Percentiles rank a stretch among this genome's conserved stretches.
Conservation (phyloP, 2,888 invertebrate genomes). For the Drosophila percnosoma region DNA sequence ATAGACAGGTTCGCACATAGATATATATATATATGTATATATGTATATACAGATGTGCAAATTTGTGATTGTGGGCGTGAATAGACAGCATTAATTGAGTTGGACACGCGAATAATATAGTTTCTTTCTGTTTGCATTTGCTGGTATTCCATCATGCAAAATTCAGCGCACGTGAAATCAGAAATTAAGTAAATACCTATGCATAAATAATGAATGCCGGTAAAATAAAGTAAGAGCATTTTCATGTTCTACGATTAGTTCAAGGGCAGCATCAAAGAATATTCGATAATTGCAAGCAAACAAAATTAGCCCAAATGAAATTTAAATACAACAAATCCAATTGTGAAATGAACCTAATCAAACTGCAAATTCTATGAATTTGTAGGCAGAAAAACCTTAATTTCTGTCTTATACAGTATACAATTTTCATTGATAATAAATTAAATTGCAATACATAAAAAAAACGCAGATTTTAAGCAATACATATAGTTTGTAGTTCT, state of each 20-base stretch:
- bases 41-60: not conserved
- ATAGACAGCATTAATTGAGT: conserved; percentile 50
- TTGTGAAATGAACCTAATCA: not conserved
- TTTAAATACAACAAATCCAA: not conserved
- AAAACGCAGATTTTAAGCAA: too few relatives aligned
- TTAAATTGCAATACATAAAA: too few relatives aligned
- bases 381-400: too few relatives aligned
- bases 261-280: conserved; percentile 35
- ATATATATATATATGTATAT: not conserved
- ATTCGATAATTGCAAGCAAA: too few relatives aligned
- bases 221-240: conserved; percentile 39
- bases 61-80: not conserved
- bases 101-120: conserved; percentile 49
- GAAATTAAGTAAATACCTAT: conserved; percentile 12
- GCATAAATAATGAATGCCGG: conserved; percentile 9
- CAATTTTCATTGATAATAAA: too few relatives aligned
- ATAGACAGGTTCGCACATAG: conserved; percentile 12
- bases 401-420: too few relatives aligned
- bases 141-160: conserved; percentile 38
- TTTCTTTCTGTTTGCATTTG: conserved; percentile 5
- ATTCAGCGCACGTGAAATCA: conserved; percentile 42
- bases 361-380: not conserved
- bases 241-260: conserved; percentile 33
- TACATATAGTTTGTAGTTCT: not conserved
- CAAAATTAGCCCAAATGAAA: not conserved